Conservation (phyloP, 2,797 vertebrate species). For the Neopelma chrysocephalum region DNA sequence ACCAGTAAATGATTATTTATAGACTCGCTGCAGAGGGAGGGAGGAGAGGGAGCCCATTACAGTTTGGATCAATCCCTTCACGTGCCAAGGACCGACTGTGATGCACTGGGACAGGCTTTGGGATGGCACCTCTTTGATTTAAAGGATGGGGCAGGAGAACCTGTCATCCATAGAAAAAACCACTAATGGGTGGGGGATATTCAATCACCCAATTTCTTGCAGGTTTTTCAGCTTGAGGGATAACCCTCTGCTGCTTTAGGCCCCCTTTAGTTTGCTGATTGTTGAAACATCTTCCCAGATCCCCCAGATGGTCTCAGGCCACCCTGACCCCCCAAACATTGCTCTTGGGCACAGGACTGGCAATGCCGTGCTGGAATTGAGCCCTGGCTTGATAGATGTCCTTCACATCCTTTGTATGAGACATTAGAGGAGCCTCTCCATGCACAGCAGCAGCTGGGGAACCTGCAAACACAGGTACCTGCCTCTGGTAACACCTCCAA, state of each 20-base stretch:
- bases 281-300: neutral
- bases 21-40: neutral
- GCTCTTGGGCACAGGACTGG: neutral
- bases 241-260: neutral
- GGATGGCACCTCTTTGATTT: neutral
- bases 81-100: neutral
- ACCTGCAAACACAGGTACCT: fast-evolving
- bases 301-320: neutral
- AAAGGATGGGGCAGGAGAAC: neutral
- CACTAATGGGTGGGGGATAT: neutral
- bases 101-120: neutral
- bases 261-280: neutral
- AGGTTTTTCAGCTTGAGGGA: neutral
- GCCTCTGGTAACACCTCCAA: neutral
- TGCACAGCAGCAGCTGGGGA: neutral
- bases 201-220: neutral
- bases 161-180: neutral
- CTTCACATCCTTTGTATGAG: neutral
- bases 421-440: fast-evolving
- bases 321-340: fast-evolving
- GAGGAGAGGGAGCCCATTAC: neutral
- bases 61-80: neutral
- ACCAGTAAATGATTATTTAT: neutral
- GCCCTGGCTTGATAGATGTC: neutral
- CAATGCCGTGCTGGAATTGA: fast-evolving